Evolutionary conservation across 64 coral and sea anemone genomes (phyloP).

Genomic region (Pocillopora damicornis): DNA sequence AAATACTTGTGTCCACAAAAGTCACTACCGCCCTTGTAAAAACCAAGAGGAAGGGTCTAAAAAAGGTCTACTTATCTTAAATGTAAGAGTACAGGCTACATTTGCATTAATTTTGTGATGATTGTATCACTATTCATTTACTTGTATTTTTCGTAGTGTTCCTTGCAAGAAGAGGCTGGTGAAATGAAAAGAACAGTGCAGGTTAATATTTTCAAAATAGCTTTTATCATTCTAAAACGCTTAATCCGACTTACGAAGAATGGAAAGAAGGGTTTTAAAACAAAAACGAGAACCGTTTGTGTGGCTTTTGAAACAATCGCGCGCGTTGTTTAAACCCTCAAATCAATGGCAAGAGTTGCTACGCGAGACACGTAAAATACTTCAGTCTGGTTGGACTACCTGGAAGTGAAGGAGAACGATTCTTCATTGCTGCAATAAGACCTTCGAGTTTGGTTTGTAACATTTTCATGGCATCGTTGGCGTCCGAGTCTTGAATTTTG

Average conservation of each 20-base stretch:
- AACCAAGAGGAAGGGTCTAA: neutral
- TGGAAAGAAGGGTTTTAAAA: neutral
- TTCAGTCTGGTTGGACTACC: no score
- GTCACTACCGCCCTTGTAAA: neutral
- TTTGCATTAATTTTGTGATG: no score
- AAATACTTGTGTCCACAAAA: neutral
- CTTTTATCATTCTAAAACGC: no score
- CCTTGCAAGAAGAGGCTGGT: neutral
- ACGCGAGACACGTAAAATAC: no score
- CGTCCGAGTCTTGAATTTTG: neutral
- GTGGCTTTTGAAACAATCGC: no score
- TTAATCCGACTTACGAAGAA: neutral
- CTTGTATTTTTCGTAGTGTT: neutral
- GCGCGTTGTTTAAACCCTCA: no score
- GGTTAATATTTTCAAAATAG: neutral
- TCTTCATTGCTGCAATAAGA: neutral
- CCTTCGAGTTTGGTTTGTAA: neutral
- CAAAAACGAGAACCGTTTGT: neutral
- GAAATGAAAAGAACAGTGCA: neutral
- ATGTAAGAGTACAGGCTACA: neutral
- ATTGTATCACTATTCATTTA: neutral
- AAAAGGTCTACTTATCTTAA: neutral
- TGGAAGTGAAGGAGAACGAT: neutral
- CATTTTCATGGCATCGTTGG: conserved; percentile 3
- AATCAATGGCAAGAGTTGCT: no score